Evolutionary conservation across 2,888 invertebrate species (phyloP), one percentile per base, ranked within the genome.

Genomic region (Stenolophus ochropezus): DNA sequence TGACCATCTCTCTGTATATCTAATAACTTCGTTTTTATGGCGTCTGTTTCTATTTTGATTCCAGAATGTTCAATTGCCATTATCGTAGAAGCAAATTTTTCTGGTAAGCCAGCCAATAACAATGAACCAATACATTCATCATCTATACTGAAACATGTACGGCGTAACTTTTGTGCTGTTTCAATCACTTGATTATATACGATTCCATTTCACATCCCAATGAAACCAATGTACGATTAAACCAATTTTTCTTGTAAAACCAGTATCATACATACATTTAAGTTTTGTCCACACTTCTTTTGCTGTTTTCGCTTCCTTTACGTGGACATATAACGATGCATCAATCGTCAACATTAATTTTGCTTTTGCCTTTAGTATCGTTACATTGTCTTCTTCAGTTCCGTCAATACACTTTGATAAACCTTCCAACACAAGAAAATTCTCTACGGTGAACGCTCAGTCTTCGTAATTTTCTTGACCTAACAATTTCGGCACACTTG

Each of bases 261-360:
- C 53, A 47, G 49, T 16, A 16, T 82, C 71, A 23, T 79, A 76
- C 16, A 65, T 77, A 8, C 49, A 51, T n/a, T 16, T 4, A 80
- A 78, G 83, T 83, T 82, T 82, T 85, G 51, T 82, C 93, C 93
- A 93, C 33, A 83, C 79, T 61, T 84, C 73, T 71, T 83, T 65
- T 1, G 82, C 53, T 11, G 83, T 82, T 53, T 25, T 77, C 5
- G 82, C 82, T 5, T 85, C 83, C 75, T 83, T 83, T 20, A 85
- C 82, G 74, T 86, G 85, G 53, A 82, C 78, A 76, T 61, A 85
- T 21, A 85, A 81, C 5, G 84, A 83, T 77, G 82, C 84, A 71
- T 83, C 85, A n/a, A 84, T 78, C 3, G 83, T 83, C 49, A 84
- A 78, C 6, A 84, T 78, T 21, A 84, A 58, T 76, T 84, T 84